Percentiles rank a stretch among this genome's conserved stretches.
phyloP scores from a whole-genome alignment of 2,888 invertebrate species.

The Melinopterus prodromus region DNA sequence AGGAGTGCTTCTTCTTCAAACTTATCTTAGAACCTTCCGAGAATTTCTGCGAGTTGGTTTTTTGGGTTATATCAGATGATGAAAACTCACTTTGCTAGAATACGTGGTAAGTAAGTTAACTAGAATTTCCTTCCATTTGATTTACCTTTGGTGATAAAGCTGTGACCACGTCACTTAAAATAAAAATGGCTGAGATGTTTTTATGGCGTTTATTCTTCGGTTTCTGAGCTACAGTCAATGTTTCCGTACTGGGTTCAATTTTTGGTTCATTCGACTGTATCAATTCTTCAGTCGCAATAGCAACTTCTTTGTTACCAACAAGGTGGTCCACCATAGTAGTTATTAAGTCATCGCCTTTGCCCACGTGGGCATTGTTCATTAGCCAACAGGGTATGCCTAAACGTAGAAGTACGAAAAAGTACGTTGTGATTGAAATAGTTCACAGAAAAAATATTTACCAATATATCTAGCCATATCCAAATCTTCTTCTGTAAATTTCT shows the following conservation, averaged over 20 bases:
- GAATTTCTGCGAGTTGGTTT: slow-evolving; percentile 4
- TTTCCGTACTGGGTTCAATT: slow-evolving; percentile 35
- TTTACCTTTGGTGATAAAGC: slow-evolving; percentile 18
- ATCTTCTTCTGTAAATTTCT: slow-evolving; percentile 29
- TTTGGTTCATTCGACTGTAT: slow-evolving; percentile 31
- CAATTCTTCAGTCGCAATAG: slow-evolving; percentile 27
- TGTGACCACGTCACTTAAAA: slow-evolving; percentile 27
- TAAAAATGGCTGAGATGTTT: slow-evolving; percentile 35
- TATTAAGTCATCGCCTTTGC: slow-evolving; percentile 34
- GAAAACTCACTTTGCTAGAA: neutral
- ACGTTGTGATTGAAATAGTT: slow-evolving; percentile 9
- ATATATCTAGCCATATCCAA: slow-evolving; percentile 12
- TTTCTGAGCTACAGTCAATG: slow-evolving; percentile 37
- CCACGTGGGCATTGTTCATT: slow-evolving; percentile 35
- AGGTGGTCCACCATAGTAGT: slow-evolving; percentile 36
- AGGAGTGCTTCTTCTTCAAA: slow-evolving; percentile 22
- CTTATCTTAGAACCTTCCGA: slow-evolving; percentile 26
- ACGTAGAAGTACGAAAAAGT: neutral
- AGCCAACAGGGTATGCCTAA: slow-evolving; percentile 44
- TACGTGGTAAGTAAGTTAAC: neutral
- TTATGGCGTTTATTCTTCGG: slow-evolving; percentile 28
- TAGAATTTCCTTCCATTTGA: neutral
- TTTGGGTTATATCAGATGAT: neutral
- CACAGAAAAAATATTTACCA: slow-evolving; percentile 7
- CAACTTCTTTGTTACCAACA: slow-evolving; percentile 34